Base-by-base conservation (phyloP, 92 coral and sea anemone species). In the Actinernus sp. region DNA sequence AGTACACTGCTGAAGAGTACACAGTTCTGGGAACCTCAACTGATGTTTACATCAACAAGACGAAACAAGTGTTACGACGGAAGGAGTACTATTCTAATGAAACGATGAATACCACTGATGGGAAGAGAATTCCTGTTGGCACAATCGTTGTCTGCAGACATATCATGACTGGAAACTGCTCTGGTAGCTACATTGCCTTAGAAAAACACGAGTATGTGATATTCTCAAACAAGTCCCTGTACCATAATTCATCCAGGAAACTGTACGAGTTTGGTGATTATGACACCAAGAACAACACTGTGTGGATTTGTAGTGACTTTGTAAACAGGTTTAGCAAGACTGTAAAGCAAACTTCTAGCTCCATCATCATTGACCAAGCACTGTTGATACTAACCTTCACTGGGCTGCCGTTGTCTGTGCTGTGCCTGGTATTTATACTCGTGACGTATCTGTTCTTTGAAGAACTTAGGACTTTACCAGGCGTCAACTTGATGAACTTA, bases 401-500 rank as follows among this genome's bases (percentile, higher is more conserved):
- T 33, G 88, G 88, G 9, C 71, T 73, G 20, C 62, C 68, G 12
- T 17, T 63, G 18, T 81, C 88, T 0, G 67, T 73, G 34, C 4
- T 65, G 0, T 47, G 82, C 25, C 68, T 73, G 28, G 62, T 49
- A 1, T 20, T 32, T 7, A 25, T 63, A 1, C 50, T 81, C 22
- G 63, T 65, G 41, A 81, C 88, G 17, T 81, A 73, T 34, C 25
- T 43, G 11, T 49, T 81, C 0, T 81, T 81, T 27, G 38, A 16
- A 16, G 71, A 81, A 36, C 82, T 81, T 24, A 68, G 82, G 9
- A 73, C 88, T 2, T 34, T 56, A 22, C 81, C 88, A 23, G 88
- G 88, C 9, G 63, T 75, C 25, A 65, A 82, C 52, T 30, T 81
- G 31, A 63, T 81, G 76, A 72, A 72, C 26, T 26, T 81, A 45